Percentiles rank a stretch among this genome's conserved stretches.
phyloP scores from a whole-genome alignment of 2,888 invertebrate species.

The Ormyrus thymus region DNA sequence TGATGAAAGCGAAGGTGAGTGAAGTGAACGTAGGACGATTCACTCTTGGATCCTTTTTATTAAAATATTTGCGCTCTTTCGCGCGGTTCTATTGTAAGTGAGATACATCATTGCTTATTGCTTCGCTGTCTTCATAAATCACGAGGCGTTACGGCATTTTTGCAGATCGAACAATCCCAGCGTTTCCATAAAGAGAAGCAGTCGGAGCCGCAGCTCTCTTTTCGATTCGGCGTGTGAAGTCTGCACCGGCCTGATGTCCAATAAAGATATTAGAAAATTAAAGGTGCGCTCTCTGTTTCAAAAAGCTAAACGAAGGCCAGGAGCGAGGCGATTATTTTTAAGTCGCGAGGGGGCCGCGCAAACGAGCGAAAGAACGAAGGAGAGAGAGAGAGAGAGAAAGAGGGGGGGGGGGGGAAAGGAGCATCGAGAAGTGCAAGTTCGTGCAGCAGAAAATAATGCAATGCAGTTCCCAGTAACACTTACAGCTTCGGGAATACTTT shows the following conservation, averaged over 20 bases:
- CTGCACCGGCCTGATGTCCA: not conserved
- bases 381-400: conserved; percentile 21
- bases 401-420: not conserved
- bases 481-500: conserved; percentile 53
- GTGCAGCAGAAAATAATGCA: conserved; percentile 53
- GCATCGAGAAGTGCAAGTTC: conserved; percentile 48
- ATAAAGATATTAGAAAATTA: not conserved
- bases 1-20: conserved; percentile 53
- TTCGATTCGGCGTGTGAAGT: too few relatives aligned
- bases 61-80: conserved; percentile 6
- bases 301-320: not conserved
- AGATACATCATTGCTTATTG: not conserved
- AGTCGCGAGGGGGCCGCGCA: too few relatives aligned
- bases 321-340: too few relatives aligned
- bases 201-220: too few relatives aligned
- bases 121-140: not conserved
- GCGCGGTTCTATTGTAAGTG: not conserved
- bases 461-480: conserved; percentile 55
- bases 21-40: not conserved
- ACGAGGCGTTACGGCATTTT: too few relatives aligned
- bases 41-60: not conserved
- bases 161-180: too few relatives aligned
- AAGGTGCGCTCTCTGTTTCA: conserved; percentile 10
- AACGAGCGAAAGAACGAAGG: not conserved
- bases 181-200: too few relatives aligned